Base-by-base conservation (phyloP, 2,797 vertebrate genomes). In the Centropyge bicolor region DNA sequence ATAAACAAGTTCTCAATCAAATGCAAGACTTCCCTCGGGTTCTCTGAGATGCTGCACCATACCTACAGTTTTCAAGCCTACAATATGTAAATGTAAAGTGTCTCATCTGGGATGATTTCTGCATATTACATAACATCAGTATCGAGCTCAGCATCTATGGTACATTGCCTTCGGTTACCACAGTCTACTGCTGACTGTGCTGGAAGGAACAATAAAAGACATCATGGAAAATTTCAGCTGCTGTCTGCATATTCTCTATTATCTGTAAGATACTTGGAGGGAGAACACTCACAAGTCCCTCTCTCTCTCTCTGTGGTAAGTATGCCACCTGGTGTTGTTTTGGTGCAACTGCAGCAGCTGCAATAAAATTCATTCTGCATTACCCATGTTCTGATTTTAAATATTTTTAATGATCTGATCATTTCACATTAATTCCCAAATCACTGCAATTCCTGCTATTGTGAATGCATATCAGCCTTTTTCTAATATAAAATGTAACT, bases 281-380 rank as follows among this genome's bases (percentile, higher is more conserved):
- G 17, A 57, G 31, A 56, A 46, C 22, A 14, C 13, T 2, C 16
- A 43, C 8, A 43, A 8, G 14, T 46, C 43, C 40, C 13, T 27
- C 13, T 48, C 22, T 46, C 14, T 57, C 76, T 31, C 22, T 31
- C 24, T 77, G 56, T 27, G 60, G 6, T n/a, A 19, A 69, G 51
- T 59, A 20, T 67, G 75, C 89, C 89, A 6, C 79, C 81, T 81
- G 62, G 75, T 86, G 92, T 86, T n/a, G 16, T 0, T 17, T 31
- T 0, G 0, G 43, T 73, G 83, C 5, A 82, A 82, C 46, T 84
- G 31, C 20, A 51, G 19, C n/a, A 31, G 3, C 8, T 43, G 4
- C 27, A 56, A 1, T n/a, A 9, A 24, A 8, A 3, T 1, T 24
- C 11, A 16, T 11, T 27, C 24, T 59, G 20, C 4, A 22, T 24